Base-by-base conservation (phyloP, 1,140 invertebrate genomes). In the Drosophila albomicans region DNA sequence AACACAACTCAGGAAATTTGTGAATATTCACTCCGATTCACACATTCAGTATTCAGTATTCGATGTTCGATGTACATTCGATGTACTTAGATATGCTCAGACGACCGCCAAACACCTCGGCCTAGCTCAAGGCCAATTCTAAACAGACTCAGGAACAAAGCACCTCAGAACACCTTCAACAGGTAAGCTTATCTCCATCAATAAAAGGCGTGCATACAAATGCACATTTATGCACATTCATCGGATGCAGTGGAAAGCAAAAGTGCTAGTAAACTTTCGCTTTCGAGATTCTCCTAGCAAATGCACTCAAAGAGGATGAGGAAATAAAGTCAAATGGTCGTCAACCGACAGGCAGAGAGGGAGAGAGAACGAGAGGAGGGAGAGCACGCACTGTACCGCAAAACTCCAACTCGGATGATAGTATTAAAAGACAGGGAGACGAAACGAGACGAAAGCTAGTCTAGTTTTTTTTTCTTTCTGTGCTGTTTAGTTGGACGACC, bases 401-500 rank as follows among this genome's bases (percentile, higher is more conserved):
- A 64, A 70, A 63, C 45, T 43, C 35, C 16, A 61, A 51, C 43
- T 13, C 57, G 25, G 38, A 28, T 20, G 16, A 54, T 43, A 41
- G 13, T 15, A 13, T 43, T n/a, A 49, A 69, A 6, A 16, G 32
- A 56, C 25, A 35, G 15, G 25, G 28, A n/a, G 25, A 5, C 8
- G 57, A 58, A 20, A 15, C 8, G 10, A 13, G 30, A 15, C n/a
- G 10, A 13, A 13, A 56, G 59, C 35, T 32, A 13, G 46, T 69
- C 46, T 48, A 43, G 43, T 57, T 25, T 25, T 32, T 54, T 7
- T 2, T 54, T 32, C 25, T 10, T 41, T 65, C 41, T 16, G 41
- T n/a, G 35, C 25, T 59, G 46, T 38, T 67, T 62, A 75, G 75
- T 82, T 66, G 75, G 82, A 65, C 81, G 82, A 85, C 81, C 81